Percentiles rank a stretch among this genome's conserved stretches.
Conservation (phyloP, 2,113 vertebrate genomes). For the Antechinus stuartii region DNA sequence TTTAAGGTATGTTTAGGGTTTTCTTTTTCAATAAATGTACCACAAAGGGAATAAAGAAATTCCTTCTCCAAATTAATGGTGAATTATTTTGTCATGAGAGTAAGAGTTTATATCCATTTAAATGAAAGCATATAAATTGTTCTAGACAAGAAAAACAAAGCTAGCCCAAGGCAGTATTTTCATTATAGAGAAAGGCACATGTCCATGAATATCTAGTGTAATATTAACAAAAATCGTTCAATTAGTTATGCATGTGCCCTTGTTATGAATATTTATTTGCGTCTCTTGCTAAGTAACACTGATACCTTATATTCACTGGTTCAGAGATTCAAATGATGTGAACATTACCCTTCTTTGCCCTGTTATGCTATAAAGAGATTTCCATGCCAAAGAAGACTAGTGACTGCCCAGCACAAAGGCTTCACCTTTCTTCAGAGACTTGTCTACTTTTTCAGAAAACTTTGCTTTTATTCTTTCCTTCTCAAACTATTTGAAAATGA, state of each 20-base stretch:
- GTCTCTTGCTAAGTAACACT: conserved; percentile 78
- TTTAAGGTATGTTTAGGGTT: conserved; percentile 73
- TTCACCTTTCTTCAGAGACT: conserved; percentile 73
- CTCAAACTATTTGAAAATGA: conserved; percentile 44
- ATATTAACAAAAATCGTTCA: conserved; percentile 91
- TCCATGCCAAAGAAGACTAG: conserved; percentile 44
- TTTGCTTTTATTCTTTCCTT: conserved; percentile 54
- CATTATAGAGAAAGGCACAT: conserved; percentile 90
- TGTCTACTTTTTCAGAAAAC: conserved; percentile 55
- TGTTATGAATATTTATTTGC: conserved; percentile 90
- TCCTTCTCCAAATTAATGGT: conserved; percentile 85
- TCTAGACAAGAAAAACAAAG: conserved; percentile 90
- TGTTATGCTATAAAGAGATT: conserved; percentile 63
- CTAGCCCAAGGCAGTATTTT: conserved; percentile 89
- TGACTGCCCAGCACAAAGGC: conserved; percentile 32
- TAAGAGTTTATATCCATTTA: conserved; percentile 88
- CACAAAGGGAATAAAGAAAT: conserved; percentile 87
- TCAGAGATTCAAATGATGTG: conserved; percentile 79
- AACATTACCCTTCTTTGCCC: conserved; percentile 70
- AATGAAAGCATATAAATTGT: conserved; percentile 89
- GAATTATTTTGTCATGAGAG: conserved; percentile 89
- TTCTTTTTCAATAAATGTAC: conserved; percentile 79
- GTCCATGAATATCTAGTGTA: conserved; percentile 90
- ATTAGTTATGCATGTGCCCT: conserved; percentile 88
- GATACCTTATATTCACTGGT: conserved; percentile 82